Evolutionary conservation across 2,797 vertebrate species (phyloP), one percentile per base, ranked within the genome.

Genomic region (Pseudomugil gertrudae): DNA sequence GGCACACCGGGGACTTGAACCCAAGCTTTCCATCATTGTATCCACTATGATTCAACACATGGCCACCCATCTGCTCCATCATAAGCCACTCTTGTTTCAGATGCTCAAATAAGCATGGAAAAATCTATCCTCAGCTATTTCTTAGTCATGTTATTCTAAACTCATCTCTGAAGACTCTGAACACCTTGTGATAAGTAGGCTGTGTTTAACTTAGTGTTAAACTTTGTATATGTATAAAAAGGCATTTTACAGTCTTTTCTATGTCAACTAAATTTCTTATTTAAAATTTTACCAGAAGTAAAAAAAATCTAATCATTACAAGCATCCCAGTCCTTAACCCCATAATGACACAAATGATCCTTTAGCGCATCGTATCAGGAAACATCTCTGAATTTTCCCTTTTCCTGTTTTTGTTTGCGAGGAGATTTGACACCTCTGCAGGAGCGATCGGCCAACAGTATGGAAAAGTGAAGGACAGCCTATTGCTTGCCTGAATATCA

Each of bases 341-440:
- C 48, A 27, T 43, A 15, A 51, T 27, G 15, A 6, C 24, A 27
- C 24, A 51, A 51, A 15, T 27, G 5, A 3, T 43, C 40, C 40
- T 43, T 29, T 15, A 43, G 40, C 7, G 40, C 40, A n/a, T 43
- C 19, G 9, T n/a, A 43, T 43, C 40, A 43, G 40, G 8, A 43
- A 43, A 43, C 19, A 43, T 45, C 24, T 13, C 27, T 36, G 6
- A 9, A 53, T 60, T 27, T 24, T 68, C 36, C 24, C 54, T 74
- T 40, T 47, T 14, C 52, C 38, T 23, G 38, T 9, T 57, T 64
- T 78, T 66, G 40, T 72, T 55, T 50, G n/a, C 21, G 53, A 33
- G 63, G 57, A 80, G 65, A 61, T 73, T 76, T 82, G 53, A 72
- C 72, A 84, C 76, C 63, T 80, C 66, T 40, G 53, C 43, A 61